phyloP scores from a whole-genome alignment of 2,113 vertebrate genomes.

The Sclerurus mexicanus region DNA sequence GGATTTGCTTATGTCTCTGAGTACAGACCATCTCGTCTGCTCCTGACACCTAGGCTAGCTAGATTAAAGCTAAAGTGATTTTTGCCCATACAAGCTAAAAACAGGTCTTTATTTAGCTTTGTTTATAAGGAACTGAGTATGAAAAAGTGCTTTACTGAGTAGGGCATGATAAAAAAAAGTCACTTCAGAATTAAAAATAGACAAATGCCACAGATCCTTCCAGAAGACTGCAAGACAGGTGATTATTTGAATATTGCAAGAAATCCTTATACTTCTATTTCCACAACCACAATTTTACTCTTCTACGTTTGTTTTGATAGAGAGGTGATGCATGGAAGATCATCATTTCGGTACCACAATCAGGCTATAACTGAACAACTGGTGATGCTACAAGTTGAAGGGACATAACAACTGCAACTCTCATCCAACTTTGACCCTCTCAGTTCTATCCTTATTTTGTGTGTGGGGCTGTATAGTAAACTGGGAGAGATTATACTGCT shows the following conservation, averaged over 20 bases:
- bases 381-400: background rate
- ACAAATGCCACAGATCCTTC: background rate
- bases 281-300: background rate
- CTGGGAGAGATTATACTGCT: background rate
- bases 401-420: background rate
- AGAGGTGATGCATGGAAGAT: background rate
- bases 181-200: background rate
- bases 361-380: background rate
- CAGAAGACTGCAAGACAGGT: background rate
- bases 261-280: background rate
- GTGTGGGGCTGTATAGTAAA: background rate
- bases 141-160: background rate
- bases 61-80: background rate
- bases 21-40: background rate
- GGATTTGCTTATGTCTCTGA: background rate
- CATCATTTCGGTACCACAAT: fast-evolving
- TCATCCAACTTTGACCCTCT: background rate
- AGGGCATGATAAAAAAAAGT: background rate
- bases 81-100: background rate
- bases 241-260: background rate
- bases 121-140: background rate
- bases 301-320: background rate
- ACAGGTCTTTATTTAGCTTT: background rate
- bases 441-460: background rate
- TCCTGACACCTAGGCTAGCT: background rate